These are phyloP conservation scores for Hoplias malabaricus DNA, from an alignment of 2,113 vertebrate genomes.

Conservation along the genomic window DNA sequence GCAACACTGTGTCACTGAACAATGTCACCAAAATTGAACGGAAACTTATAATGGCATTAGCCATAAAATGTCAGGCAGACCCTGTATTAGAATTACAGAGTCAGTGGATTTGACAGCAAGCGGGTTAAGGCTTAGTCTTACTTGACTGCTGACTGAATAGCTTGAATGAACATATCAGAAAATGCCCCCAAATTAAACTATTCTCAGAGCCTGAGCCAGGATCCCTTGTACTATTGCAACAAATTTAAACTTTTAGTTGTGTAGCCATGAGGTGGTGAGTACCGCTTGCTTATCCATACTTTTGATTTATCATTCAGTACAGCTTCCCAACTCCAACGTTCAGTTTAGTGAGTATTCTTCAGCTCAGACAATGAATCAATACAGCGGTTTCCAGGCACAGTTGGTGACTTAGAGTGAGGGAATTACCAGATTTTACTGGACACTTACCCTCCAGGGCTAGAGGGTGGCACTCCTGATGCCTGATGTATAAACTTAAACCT, in stretches of 20 bases:
- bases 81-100: slow-evolving; percentile 13
- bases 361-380: too few species aligned
- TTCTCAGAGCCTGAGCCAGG: background rate
- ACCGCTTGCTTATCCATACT: background rate
- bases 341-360: too few species aligned
- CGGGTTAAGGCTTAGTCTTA: background rate
- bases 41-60: slow-evolving; percentile 22
- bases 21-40: slow-evolving; percentile 33
- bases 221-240: background rate
- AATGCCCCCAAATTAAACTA: slow-evolving; percentile 16
- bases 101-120: slow-evolving; percentile 23
- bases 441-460: too few species aligned
- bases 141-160: slow-evolving; percentile 7
- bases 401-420: too few species aligned
- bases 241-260: background rate
- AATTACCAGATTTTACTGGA: too few species aligned
- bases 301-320: background rate
- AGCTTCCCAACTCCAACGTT: too few species aligned
- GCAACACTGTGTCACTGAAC: slow-evolving; percentile 22
- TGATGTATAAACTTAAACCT: too few species aligned
- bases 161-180: slow-evolving; percentile 1
- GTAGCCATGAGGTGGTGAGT: background rate
- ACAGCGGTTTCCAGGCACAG: too few species aligned
- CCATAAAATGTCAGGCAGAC: background rate
- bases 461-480: too few species aligned